These are phyloP conservation scores for Diploscapter pachys DNA, from an alignment of 1,140 invertebrate species.

Conservation along the genomic window DNA sequence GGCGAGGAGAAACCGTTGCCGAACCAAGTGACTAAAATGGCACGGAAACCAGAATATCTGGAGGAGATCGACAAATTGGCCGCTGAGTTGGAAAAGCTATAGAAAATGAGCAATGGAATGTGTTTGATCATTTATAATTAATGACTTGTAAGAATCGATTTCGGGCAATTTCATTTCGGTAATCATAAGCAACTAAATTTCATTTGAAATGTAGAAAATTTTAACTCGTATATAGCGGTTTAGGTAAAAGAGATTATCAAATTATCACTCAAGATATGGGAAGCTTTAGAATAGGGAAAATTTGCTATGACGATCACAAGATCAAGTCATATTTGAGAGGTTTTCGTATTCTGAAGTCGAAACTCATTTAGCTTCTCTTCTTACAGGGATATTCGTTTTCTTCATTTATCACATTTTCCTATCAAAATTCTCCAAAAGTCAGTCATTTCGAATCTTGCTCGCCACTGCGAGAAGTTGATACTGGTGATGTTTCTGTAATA, in stretches of 20 bases:
- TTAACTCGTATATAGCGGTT: neutral
- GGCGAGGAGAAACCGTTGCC: slow-evolving; percentile 48
- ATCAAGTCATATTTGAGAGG: no score
- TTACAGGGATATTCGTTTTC: no score
- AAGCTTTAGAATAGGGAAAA: no score
- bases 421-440: no score
- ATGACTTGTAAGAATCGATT: slow-evolving; percentile 10
- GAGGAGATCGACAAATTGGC: slow-evolving; percentile 60
- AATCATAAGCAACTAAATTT: neutral
- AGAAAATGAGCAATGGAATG: neutral
- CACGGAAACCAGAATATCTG: slow-evolving; percentile 52
- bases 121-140: slow-evolving; percentile 5
- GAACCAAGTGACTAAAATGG: slow-evolving; percentile 58
- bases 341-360: no score
- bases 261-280: no score
- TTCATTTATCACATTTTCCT: no score
- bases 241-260: no score
- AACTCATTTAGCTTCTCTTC: no score
- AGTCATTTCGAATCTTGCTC: no score
- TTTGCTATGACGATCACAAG: no score
- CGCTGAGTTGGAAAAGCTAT: slow-evolving; percentile 44
- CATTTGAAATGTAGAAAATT: slow-evolving; percentile 16
- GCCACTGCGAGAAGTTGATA: slow-evolving; percentile 14
- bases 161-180: no score
- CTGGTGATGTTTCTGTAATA: neutral